Evolutionary conservation across 2,888 invertebrate genomes (phyloP).

Genomic region (Hemithea aestivaria): DNA sequence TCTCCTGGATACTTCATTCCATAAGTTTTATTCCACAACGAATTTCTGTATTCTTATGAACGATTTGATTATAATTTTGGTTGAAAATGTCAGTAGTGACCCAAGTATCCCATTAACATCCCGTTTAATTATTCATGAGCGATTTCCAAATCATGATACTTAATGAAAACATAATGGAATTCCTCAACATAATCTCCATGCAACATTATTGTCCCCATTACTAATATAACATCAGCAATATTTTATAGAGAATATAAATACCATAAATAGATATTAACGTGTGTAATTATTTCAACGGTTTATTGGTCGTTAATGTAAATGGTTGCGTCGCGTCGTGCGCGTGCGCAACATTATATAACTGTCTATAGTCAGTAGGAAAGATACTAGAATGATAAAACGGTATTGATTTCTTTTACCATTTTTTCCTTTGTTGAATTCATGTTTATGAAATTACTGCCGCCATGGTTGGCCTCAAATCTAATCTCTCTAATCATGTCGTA

Average conservation of each 20-base stretch:
- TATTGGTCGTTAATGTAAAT: slow-evolving; percentile 21
- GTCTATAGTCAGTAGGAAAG: slow-evolving; percentile 40
- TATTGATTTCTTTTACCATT: slow-evolving; percentile 44
- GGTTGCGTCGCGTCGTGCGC: slow-evolving; percentile 8
- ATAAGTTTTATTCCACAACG: too few species aligned
- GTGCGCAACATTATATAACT: slow-evolving; percentile 10
- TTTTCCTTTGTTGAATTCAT: too few species aligned
- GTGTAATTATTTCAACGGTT: slow-evolving; percentile 8
- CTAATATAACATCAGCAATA: slow-evolving; percentile 6
- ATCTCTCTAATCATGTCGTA: too few species aligned
- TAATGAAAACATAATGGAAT: slow-evolving; percentile 19
- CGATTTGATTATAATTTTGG: too few species aligned
- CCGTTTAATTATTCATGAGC: slow-evolving; percentile 11
- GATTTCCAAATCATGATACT: slow-evolving; percentile 24
- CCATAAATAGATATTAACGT: slow-evolving; percentile 5
- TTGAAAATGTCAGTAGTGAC: too few species aligned
- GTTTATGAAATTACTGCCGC: too few species aligned
- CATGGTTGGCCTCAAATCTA: too few species aligned
- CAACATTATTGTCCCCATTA: slow-evolving; percentile 1
- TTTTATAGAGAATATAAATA: slow-evolving; percentile 9
- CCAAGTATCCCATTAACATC: too few species aligned
- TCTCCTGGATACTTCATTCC: too few species aligned
- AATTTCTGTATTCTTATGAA: too few species aligned
- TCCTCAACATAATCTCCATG: not conserved
- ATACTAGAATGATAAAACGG: slow-evolving; percentile 43